Evolutionary conservation across 2,888 invertebrate species (phyloP).

Genomic region (Drymonia ruficornis): DNA sequence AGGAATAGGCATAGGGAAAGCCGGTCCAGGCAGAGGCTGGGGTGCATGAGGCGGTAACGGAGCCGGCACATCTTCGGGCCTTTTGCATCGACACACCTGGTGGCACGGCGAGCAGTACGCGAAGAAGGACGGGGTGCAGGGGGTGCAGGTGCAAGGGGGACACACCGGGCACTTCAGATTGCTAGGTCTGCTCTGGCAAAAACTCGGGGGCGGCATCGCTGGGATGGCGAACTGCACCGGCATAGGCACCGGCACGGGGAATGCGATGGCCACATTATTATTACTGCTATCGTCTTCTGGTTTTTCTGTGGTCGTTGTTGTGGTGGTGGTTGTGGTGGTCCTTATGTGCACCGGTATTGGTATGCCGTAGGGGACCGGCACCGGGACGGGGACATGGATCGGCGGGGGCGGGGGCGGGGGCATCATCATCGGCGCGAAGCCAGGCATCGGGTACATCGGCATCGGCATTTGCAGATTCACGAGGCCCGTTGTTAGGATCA

Average conservation of each 20-base stretch:
- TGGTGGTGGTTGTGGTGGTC: constrained; percentile 24
- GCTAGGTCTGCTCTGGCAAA: constrained; percentile 32
- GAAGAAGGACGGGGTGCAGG: constrained; percentile 72
- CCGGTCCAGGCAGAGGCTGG: constrained; percentile 32
- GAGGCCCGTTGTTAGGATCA: constrained; percentile 21
- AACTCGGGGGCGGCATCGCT: constrained; percentile 35
- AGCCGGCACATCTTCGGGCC: constrained; percentile 41
- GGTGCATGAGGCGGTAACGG: constrained; percentile 42
- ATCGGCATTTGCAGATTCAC: constrained; percentile 38
- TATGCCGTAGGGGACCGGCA: constrained; percentile 20
- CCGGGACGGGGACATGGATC: constrained; percentile 25
- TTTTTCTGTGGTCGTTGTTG: constrained; percentile 25
- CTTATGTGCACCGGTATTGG: constrained; percentile 17
- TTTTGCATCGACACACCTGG: constrained; percentile 61
- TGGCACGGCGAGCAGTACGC: constrained; percentile 73
- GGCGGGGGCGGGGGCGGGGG: constrained; percentile 22
- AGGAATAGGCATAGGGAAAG: constrained; percentile 35
- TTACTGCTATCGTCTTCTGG: background rate
- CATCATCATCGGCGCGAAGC: constrained; percentile 19
- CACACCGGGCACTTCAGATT: constrained; percentile 61
- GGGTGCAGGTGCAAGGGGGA: constrained; percentile 66
- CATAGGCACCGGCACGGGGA: constrained; percentile 44
- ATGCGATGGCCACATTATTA: constrained; percentile 22
- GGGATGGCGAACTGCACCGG: constrained; percentile 55
- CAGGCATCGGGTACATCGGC: constrained; percentile 11